Conservation (phyloP, 2,888 invertebrate genomes). For the Tenodera sinensis region DNA sequence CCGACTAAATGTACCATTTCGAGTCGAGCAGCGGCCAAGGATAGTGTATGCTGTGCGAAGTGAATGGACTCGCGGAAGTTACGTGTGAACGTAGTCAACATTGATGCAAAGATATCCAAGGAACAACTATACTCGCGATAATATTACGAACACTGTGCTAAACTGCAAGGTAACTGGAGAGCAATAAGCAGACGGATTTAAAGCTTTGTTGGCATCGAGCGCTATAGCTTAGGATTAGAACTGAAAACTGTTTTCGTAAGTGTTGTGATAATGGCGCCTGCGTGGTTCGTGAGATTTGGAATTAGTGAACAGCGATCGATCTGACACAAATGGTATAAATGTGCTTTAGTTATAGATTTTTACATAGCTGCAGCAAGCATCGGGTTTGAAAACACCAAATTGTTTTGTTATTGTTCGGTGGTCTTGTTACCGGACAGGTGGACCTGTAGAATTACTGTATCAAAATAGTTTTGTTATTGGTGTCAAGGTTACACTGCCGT, state of each 20-base stretch:
- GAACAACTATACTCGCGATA: neutral
- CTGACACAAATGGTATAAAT: conserved; percentile 19
- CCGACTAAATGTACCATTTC: conserved; percentile 3
- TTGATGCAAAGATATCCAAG: neutral
- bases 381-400: no score
- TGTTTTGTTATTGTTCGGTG: no score
- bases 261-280: conserved; percentile 27
- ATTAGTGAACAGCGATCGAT: conserved; percentile 21
- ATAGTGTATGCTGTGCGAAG: neutral
- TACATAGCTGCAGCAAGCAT: neutral
- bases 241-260: conserved; percentile 16
- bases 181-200: neutral
- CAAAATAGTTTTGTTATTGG: neutral
- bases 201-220: neutral
- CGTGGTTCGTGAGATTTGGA: conserved; percentile 26
- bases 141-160: neutral
- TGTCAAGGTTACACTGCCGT: neutral
- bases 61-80: neutral
- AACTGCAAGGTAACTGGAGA: neutral
- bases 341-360: neutral
- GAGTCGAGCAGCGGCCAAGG: neutral
- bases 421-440: no score
- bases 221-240: neutral
- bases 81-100: neutral
- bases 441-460: neutral